Conservation (phyloP, 2,797 vertebrate species). For the Coluber constrictor region DNA sequence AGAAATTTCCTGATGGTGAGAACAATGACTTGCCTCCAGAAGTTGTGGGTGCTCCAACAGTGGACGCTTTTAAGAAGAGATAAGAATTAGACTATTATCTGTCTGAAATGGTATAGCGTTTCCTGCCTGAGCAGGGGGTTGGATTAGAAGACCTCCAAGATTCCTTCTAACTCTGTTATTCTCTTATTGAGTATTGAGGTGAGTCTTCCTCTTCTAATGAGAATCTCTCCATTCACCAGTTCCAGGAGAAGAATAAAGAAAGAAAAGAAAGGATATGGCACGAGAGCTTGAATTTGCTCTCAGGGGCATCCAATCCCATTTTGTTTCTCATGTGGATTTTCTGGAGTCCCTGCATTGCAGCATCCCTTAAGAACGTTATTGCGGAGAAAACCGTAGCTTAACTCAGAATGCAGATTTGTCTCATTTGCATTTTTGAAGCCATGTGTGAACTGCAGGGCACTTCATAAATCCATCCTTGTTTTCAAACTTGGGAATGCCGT, state of each 20-base stretch:
- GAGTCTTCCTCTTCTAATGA: background rate
- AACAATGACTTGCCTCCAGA: too few species aligned
- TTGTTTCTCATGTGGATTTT: background rate
- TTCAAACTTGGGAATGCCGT: background rate
- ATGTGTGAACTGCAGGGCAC: background rate
- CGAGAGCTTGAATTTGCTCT: conserved; percentile 1
- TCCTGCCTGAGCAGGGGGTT: too few species aligned
- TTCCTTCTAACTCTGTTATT: background rate
- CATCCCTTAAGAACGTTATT: background rate
- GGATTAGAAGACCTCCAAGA: too few species aligned
- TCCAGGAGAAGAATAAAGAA: background rate
- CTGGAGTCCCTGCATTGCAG: background rate
- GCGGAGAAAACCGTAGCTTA: background rate
- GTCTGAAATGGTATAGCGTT: too few species aligned
- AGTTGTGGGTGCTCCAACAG: too few species aligned
- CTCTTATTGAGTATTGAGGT: background rate
- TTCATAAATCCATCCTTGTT: background rate
- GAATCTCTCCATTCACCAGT: background rate
- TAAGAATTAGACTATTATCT: too few species aligned
- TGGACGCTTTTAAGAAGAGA: too few species aligned
- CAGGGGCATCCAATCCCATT: background rate
- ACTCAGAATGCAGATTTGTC: background rate
- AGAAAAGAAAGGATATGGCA: background rate
- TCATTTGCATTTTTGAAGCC: background rate
- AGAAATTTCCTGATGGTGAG: too few species aligned